Base-by-base conservation (phyloP, 2,113 vertebrate genomes). In the Scartelaos histophorus region DNA sequence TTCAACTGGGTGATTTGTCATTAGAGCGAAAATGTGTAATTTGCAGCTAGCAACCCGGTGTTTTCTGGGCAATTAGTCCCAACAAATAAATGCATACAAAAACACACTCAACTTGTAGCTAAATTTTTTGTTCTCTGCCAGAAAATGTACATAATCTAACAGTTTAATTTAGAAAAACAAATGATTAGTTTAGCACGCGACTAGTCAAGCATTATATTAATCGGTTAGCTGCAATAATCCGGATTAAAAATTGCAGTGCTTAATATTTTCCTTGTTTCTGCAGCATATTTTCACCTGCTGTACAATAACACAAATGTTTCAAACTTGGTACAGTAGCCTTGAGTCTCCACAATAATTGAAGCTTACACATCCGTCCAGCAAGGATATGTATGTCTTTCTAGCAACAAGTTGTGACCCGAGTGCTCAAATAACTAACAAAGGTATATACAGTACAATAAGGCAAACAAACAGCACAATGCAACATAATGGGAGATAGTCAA, bases 21-120 rank as follows among this genome's bases (percentile, higher is more conserved):
- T 60, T 45, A 68, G 38, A 54, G 45, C 53, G 67, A 66, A 69
- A 13, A n/a, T 5, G 1, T 62, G 68, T 54, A 29, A 80, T 61
- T 61, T 75, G 76, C 47, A 64, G 57, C 24, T 57, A 25, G 11
- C 22, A 15, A 58, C 56, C 12, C 7, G 24, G 11, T 0, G 12
- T 54, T 54, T 19, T 54, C 17, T 54, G 51, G 51, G 51, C 51
- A n/a, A 9, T 54, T n/a, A 54, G 51, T 54, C 47, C 47, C 47
- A 19, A 51, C 47, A 16, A 51, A 19, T 5, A 16, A 17, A 51
- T 19, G 3, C 1, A 51, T 7, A 19, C 47, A 51, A 17, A 51
- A 6, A 51, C 38, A 19, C 47, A 51, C 47, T 29, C 4, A 51
- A 51, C 16, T 47, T 47, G 12, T 47, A 15, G 29, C 29, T 29